phyloP scores from a whole-genome alignment of 1,140 invertebrate genomes.

The Polypedilum pembai region DNA sequence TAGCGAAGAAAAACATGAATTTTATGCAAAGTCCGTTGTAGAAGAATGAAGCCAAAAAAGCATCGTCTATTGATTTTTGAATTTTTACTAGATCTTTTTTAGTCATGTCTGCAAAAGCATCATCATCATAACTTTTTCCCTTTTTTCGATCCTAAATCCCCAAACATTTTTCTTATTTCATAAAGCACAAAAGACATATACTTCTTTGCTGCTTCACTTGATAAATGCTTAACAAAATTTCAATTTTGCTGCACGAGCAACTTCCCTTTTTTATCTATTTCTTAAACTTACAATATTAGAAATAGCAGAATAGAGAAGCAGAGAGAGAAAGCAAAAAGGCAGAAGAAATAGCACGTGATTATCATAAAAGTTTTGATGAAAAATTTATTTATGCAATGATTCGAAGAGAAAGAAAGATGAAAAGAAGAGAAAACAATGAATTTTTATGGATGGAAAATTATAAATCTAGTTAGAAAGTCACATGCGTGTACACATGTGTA shows the following conservation, averaged over 20 bases:
- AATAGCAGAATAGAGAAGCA: not conserved
- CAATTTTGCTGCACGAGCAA: conserved; percentile 16
- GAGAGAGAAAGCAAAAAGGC: not conserved
- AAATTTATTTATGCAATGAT: conserved; percentile 13
- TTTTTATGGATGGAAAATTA: too few species aligned
- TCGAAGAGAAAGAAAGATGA: not conserved
- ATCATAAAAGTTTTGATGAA: conserved; percentile 19
- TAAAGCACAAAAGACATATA: not conserved
- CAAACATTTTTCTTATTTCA: not conserved
- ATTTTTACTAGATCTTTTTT: too few species aligned
- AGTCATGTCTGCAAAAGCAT: too few species aligned
- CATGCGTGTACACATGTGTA: too few species aligned
- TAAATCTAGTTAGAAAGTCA: too few species aligned
- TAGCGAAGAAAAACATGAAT: too few species aligned
- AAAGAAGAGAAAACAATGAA: not conserved
- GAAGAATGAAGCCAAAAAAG: too few species aligned
- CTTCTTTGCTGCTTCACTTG: conserved; percentile 2
- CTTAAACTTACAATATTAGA: not conserved
- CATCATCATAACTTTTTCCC: too few species aligned
- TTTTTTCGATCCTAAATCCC: too few species aligned
- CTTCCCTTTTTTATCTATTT: not conserved
- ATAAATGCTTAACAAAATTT: conserved; percentile 14
- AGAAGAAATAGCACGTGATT: conserved; percentile 12
- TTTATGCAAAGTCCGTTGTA: too few species aligned
- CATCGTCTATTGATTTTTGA: too few species aligned